Conservation (phyloP, 2,888 invertebrate genomes). For the Yponomeuta cagnagella region DNA sequence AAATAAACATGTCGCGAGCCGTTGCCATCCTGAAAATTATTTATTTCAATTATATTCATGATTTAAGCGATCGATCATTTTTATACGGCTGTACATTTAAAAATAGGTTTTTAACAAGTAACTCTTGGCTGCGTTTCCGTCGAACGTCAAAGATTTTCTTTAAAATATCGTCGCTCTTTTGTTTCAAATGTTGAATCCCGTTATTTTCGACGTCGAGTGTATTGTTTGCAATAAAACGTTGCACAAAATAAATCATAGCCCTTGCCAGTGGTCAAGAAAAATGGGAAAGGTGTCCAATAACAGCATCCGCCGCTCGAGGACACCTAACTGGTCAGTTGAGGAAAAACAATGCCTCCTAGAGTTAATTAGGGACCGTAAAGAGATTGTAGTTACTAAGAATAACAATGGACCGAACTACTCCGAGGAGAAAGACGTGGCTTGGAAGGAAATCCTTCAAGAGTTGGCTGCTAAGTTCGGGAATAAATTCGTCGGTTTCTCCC, state of each 20-base stretch:
- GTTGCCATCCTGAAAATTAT: neutral
- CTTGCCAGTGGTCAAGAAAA: constrained; percentile 36
- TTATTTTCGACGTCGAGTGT: constrained; percentile 69
- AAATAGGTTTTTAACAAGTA: constrained; percentile 13
- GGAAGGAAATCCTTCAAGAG: constrained; percentile 60
- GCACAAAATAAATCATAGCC: constrained; percentile 63
- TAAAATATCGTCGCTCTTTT: constrained; percentile 34
- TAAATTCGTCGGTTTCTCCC: constrained; percentile 57
- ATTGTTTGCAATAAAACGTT: constrained; percentile 72
- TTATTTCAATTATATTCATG: neutral
- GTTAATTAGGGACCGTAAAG: constrained; percentile 60
- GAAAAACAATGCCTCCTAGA: constrained; percentile 66
- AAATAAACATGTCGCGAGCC: neutral
- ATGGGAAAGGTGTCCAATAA: constrained; percentile 53
- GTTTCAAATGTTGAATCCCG: constrained; percentile 69
- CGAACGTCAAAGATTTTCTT: constrained; percentile 8
- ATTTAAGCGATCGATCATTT: neutral
- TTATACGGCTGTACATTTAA: neutral
- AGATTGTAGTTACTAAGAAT: constrained; percentile 55
- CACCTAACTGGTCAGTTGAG: constrained; percentile 65
- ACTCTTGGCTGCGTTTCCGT: constrained; percentile 5
- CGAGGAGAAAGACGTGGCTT: constrained; percentile 64
- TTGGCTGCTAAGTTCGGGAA: constrained; percentile 51
- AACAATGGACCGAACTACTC: constrained; percentile 63
- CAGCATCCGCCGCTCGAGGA: constrained; percentile 50